Evolutionary conservation across 2,888 invertebrate species (phyloP).

Genomic region (Scaptomyza polygonia): DNA sequence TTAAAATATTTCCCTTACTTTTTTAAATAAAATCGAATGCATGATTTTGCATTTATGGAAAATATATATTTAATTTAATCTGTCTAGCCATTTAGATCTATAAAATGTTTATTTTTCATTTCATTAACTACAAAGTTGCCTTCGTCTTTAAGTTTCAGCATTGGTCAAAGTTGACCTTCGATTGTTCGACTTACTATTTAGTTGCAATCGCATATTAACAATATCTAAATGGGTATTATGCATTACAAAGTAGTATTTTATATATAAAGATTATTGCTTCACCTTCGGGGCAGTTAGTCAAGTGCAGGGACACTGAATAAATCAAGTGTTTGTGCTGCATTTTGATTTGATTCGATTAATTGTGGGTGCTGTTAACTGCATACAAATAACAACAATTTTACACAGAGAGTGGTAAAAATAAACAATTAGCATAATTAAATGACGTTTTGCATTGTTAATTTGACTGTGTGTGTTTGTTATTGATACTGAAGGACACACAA

Average conservation of each 20-base stretch:
- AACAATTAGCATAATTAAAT: slow-evolving; percentile 51
- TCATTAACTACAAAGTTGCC: not conserved
- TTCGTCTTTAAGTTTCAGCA: not conserved
- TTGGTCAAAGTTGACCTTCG: slow-evolving; percentile 12
- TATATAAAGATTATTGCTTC: not conserved
- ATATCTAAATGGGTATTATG: slow-evolving; percentile 8
- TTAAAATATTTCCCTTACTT: no score
- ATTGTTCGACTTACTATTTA: slow-evolving; percentile 4
- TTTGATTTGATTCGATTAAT: slow-evolving; percentile 15
- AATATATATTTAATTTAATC: no score
- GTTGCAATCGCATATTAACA: slow-evolving; percentile 10
- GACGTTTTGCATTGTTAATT: slow-evolving; percentile 30
- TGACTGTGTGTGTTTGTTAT: slow-evolving; percentile 19
- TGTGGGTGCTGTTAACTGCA: slow-evolving; percentile 46
- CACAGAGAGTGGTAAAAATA: not conserved
- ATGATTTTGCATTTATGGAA: no score
- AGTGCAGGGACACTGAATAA: slow-evolving; percentile 47
- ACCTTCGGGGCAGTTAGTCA: slow-evolving; percentile 39
- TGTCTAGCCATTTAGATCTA: not conserved
- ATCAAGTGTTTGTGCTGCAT: slow-evolving; percentile 20
- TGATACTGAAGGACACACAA: slow-evolving; percentile 53
- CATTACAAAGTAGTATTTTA: slow-evolving; percentile 1
- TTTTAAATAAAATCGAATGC: no score
- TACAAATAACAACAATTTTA: slow-evolving; percentile 4
- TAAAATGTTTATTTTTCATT: not conserved